Conservation (phyloP, 2,888 invertebrate genomes). For the Tipula vernalis region DNA sequence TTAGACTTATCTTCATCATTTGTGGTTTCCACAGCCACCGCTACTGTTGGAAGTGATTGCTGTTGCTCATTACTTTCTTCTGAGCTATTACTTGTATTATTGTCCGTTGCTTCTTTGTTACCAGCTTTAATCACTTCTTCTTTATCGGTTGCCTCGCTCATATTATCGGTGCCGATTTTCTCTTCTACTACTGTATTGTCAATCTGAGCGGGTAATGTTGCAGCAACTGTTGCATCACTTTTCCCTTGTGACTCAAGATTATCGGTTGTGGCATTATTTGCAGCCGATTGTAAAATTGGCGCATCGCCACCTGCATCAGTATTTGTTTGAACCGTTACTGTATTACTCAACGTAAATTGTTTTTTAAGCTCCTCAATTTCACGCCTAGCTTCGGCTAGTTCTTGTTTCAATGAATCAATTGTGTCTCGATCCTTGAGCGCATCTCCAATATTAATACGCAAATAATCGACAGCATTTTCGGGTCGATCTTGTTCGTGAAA, state of each 20-base stretch:
- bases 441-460: constrained; percentile 28
- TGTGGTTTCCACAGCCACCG: not conserved
- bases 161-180: not conserved
- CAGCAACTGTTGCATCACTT: not conserved
- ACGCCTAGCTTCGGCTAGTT: constrained; percentile 25
- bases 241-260: not conserved
- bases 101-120: not conserved
- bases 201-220: not conserved
- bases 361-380: constrained; percentile 17
- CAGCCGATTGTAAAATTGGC: not conserved
- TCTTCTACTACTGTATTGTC: not conserved
- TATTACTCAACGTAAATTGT: not conserved
- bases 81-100: not conserved
- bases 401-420: constrained; percentile 25
- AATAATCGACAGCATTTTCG: constrained; percentile 31
- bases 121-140: not conserved
- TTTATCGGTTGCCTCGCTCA: not conserved
- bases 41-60: not conserved
- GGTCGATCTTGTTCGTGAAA: constrained; percentile 26
- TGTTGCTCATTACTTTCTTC: not conserved
- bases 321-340: not conserved
- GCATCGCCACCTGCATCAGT: not conserved
- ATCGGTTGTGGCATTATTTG: not conserved
- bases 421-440: constrained; percentile 26
- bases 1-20: not conserved